Base-by-base conservation (phyloP, 2,888 invertebrate species). In the Alloplasta piceator region DNA sequence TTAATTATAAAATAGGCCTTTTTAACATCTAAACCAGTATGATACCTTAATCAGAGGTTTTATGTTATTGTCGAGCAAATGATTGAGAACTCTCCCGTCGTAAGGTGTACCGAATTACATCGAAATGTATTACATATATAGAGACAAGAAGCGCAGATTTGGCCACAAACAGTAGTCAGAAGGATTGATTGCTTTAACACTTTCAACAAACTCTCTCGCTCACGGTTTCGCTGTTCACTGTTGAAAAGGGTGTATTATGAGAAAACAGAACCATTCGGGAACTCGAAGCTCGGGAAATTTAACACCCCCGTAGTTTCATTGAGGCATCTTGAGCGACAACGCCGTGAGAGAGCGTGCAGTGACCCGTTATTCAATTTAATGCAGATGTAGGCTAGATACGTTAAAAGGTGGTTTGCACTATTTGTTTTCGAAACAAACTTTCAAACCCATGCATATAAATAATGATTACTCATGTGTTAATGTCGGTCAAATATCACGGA, bases 221-320 rank as follows among this genome's bases (percentile, higher is more conserved):
- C 66, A 48, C 39, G n/a, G 66, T 14, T 39, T 67, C 16, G 39
- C 1, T 3, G 26, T 26, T 26, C 3, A 26, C 26, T 3, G 26
- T 26, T 26, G 26, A 3, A 26, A 26, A 14, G 14, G 16, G 14
- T 26, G 26, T 4, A 14, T 9, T 26, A 6, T 12, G 12, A 6
- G 10, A 26, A 43, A 46, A 46, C n/a, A 12, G 26, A 26, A 10
- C n/a, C 36, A 12, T 38, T 60, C 70, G 14, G 16, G 16, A 39
- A 39, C 39, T 26, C 26, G 26, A 7, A 7, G 16, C 38, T 48
- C 50, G 41, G 36, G 74, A 60, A 67, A 26, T 50, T 67, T 50
- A 66, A 75, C 58, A 75, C 58, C 66, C 14, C 26, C 74, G 58
- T 67, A 58, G 66, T 75, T 75, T 67, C 66, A 75, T 75, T 75